Evolutionary conservation across 1,140 invertebrate genomes (phyloP).

Genomic region (Arctopsyche grandis): DNA sequence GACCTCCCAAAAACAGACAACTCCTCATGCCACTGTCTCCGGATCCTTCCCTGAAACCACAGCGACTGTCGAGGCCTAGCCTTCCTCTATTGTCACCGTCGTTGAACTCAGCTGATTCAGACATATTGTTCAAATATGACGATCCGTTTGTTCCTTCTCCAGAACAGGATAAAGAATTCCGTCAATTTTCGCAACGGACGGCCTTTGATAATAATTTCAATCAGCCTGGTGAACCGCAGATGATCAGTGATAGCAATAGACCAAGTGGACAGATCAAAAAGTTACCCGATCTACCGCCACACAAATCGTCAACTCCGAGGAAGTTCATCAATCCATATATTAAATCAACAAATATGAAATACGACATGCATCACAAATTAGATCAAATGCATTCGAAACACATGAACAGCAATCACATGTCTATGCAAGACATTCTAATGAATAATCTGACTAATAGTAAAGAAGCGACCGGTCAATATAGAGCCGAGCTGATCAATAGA

Average conservation of each 20-base stretch:
- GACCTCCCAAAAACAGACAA: conserved; percentile 78
- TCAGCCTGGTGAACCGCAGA: conserved; percentile 36
- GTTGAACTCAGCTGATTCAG: conserved; percentile 67
- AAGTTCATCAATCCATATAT: conserved; percentile 34
- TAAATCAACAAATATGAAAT: conserved; percentile 33
- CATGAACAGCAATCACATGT: neutral
- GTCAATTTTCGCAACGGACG: conserved; percentile 15
- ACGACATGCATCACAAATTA: conserved; percentile 31
- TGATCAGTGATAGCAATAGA: neutral
- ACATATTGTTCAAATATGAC: conserved; percentile 70
- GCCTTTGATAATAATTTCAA: conserved; percentile 39
- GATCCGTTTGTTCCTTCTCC: conserved; percentile 81
- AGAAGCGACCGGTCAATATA: neutral
- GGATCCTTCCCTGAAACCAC: conserved; percentile 62
- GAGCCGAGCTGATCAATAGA: conserved; percentile 19
- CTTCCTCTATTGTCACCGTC: conserved; percentile 77
- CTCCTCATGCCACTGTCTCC: conserved; percentile 66
- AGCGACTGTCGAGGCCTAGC: conserved; percentile 74
- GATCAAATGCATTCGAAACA: conserved; percentile 11
- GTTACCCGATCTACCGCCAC: conserved; percentile 54
- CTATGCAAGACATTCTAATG: neutral
- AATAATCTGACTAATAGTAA: neutral
- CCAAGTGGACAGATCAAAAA: neutral
- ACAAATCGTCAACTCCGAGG: conserved; percentile 2
- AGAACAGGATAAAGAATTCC: conserved; percentile 45